Base-by-base conservation (phyloP, 2,888 invertebrate genomes). In the Polymixis flavicincta region DNA sequence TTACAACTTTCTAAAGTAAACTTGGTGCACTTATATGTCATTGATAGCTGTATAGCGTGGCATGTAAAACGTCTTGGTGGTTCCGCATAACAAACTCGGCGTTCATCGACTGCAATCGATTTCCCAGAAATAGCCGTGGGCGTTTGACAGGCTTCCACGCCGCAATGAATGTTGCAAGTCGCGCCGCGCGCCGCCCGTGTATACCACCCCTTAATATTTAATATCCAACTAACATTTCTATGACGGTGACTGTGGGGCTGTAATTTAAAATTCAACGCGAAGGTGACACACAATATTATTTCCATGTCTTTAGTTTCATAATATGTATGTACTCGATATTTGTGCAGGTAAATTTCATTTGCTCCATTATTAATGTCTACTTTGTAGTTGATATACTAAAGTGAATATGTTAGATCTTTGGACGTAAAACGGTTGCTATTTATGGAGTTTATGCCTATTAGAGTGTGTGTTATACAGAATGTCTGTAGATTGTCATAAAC, bases 141-240 rank as follows among this genome's bases (percentile, higher is more conserved):
- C 92, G 91, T 91, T 90, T 92, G 92, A 90, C 92, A 90, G 90
- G 91, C 84, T 91, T 90, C 90, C 83, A 74, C 88, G 85, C 85
- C 85, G 86, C 92, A 89, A 92, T 94, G 92, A 95, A 95, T 93
- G 92, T 92, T 94, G 91, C 92, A 93, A 87, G 89, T 89, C 69
- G 75, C 70, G 85, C 77, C 87, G 89, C 69, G 75, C 70, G 85
- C 77, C 87, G 89, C 87, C 82, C 81, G 85, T 89, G 76, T 90
- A 90, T 89, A 88, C 91, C 86, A 85, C 87, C 87, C 85, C 92
- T 95, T 93, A 94, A 96, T 96, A 95, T 94, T 95, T 95, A 93
- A 96, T 95, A 90, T 83, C 90, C 90, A 89, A 93, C 92, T 91
- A 94, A 93, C 94, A 94, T 93, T 94, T 93, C 91, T 93, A 93